Conservation (phyloP, 2,797 vertebrate species). For the Psittacula echo region DNA sequence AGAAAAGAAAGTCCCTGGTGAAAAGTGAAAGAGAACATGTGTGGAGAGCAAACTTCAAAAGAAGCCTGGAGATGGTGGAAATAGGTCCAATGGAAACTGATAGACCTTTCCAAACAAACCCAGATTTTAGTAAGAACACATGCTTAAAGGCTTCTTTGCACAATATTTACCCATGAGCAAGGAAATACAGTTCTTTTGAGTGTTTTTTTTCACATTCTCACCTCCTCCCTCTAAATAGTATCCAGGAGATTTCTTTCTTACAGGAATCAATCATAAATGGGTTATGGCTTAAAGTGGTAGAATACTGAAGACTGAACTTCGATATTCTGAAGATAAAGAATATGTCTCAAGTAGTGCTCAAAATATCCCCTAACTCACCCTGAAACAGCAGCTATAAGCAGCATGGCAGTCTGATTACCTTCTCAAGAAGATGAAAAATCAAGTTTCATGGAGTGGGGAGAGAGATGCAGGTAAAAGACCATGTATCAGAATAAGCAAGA, state of each 20-base stretch:
- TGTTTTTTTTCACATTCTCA: neutral
- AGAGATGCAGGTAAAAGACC: neutral
- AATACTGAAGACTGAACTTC: neutral
- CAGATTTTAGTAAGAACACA: neutral
- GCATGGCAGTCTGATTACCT: neutral
- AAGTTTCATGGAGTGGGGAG: fast-evolving
- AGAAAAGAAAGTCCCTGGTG: neutral
- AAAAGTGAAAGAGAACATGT: neutral
- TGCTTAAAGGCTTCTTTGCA: neutral
- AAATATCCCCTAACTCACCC: neutral
- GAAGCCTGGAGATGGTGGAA: neutral
- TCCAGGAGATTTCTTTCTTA: neutral
- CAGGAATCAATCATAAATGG: neutral
- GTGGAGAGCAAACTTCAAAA: neutral
- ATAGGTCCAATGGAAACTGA: neutral
- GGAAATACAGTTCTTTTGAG: neutral
- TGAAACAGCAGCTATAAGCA: neutral
- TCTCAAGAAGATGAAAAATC: neutral
- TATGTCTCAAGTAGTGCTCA: neutral
- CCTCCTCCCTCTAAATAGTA: neutral
- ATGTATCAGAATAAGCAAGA: neutral
- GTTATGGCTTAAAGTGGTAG: neutral
- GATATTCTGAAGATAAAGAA: neutral
- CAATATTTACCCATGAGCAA: neutral
- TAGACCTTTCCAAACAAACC: neutral